A percentile compares a stretch with the other conserved stretches of the same genome.
These are phyloP conservation scores for Xyliphius kryptos DNA, from an alignment of 2,113 vertebrate species.

Conservation along the genomic window DNA sequence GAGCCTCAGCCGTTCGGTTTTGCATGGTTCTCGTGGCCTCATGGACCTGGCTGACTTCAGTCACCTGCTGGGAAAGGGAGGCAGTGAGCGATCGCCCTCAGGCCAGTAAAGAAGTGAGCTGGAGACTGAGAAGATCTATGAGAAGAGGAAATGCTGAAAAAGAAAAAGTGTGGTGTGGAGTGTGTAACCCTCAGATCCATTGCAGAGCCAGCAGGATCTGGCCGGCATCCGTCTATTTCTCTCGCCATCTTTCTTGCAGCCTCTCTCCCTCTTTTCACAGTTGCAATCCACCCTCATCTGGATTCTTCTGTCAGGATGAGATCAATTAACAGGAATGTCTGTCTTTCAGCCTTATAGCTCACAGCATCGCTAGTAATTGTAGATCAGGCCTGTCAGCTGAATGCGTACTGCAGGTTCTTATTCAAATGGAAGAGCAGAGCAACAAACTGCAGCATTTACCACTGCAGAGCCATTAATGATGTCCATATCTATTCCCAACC, in stretches of 20 bases:
- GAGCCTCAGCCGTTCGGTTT: constrained; percentile 54
- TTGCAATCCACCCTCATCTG: constrained; percentile 17
- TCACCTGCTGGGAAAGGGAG: constrained; percentile 75
- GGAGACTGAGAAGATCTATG: constrained; percentile 3
- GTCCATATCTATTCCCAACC: constrained; percentile 27
- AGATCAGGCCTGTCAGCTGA: background rate
- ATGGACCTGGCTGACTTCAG: constrained; percentile 80
- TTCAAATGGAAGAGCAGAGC: constrained; percentile 8
- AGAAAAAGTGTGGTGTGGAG: constrained; percentile 18
- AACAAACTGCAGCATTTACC: constrained; percentile 31
- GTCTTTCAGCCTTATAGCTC: constrained; percentile 4
- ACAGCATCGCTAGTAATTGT: background rate
- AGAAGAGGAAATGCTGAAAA: constrained; percentile 20
- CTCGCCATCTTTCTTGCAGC: constrained; percentile 26
- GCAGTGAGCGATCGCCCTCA: constrained; percentile 79
- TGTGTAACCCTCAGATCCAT: constrained; percentile 29
- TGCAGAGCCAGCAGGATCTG: constrained; percentile 30
- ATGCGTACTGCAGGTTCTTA: constrained; percentile 6
- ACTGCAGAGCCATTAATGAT: constrained; percentile 23
- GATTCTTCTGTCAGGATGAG: constrained; percentile 15
- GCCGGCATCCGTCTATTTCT: constrained; percentile 29
- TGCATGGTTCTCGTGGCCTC: constrained; percentile 58
- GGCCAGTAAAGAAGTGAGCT: constrained; percentile 63
- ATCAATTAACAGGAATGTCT: constrained; percentile 17
- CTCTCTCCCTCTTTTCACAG: constrained; percentile 44